Evolutionary conservation across 2,797 vertebrate species (phyloP).

Genomic region (Discoglossus pictus): DNA sequence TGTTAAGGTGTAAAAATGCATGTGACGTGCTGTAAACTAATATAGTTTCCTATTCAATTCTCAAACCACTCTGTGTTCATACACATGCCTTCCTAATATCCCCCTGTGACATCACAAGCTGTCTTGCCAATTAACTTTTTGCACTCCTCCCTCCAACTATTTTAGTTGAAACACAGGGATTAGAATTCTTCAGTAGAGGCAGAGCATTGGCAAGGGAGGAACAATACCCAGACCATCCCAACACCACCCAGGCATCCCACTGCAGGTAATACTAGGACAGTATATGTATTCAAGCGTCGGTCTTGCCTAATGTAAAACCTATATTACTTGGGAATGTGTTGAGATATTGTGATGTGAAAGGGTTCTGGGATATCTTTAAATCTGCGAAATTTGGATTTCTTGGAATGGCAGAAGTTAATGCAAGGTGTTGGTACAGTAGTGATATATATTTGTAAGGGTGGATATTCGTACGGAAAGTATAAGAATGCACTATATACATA

Average conservation of each 20-base stretch:
- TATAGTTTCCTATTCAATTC: not conserved
- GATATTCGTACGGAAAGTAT: too few relatives aligned
- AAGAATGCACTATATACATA: too few relatives aligned
- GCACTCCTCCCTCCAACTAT: slow-evolving; percentile 44
- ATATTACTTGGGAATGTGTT: too few relatives aligned
- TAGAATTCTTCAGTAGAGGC: slow-evolving; percentile 35
- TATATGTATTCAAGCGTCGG: not conserved
- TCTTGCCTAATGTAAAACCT: too few relatives aligned
- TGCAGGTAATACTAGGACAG: slow-evolving; percentile 17
- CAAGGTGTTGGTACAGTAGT: too few relatives aligned
- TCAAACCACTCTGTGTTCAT: not conserved
- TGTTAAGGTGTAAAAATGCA: not conserved
- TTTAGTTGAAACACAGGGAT: slow-evolving; percentile 46
- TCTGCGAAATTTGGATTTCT: too few relatives aligned
- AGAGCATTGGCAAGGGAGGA: slow-evolving; percentile 14
- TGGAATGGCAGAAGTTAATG: too few relatives aligned
- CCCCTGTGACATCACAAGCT: slow-evolving; percentile 26
- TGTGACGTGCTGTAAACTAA: slow-evolving; percentile 8
- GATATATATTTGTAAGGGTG: too few relatives aligned
- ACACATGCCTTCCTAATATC: not conserved
- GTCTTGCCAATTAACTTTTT: slow-evolving; percentile 13
- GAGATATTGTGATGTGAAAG: too few relatives aligned
- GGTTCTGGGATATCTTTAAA: too few relatives aligned
- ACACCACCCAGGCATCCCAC: not conserved
- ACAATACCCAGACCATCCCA: slow-evolving; percentile 27